These are phyloP conservation scores for Mesoligia furuncula DNA, from an alignment of 2,888 invertebrate species.

Conservation along the genomic window DNA sequence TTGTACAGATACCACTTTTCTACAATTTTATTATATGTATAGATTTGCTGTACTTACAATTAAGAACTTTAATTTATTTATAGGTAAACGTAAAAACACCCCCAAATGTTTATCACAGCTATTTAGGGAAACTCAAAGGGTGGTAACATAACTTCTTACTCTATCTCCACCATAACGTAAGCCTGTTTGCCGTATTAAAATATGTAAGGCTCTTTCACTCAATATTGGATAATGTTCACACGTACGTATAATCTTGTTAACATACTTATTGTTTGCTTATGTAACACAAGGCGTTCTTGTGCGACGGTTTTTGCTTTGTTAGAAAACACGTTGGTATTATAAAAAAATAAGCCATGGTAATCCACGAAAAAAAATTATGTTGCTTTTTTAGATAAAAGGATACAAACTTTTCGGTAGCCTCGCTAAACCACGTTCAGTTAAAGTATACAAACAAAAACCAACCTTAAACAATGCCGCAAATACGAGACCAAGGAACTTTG, in stretches of 20 bases:
- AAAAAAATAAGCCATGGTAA: constrained; percentile 1
- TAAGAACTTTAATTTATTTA: too few relatives aligned
- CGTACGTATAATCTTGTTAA: constrained; percentile 65
- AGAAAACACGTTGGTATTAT: neutral
- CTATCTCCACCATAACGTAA: constrained; percentile 39
- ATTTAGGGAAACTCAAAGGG: neutral
- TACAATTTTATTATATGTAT: too few relatives aligned
- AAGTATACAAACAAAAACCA: constrained; percentile 2
- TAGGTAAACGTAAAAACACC: neutral
- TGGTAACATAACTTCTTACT: constrained; percentile 37
- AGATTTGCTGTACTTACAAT: too few relatives aligned
- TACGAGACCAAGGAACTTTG: constrained; percentile 14
- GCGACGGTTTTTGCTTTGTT: constrained; percentile 1
- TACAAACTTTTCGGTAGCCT: constrained; percentile 5
- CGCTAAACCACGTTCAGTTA: neutral
- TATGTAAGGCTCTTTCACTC: constrained; percentile 50
- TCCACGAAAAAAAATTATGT: neutral
- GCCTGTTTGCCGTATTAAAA: constrained; percentile 56
- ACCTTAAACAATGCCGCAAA: constrained; percentile 3
- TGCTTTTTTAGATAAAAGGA: neutral
- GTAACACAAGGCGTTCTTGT: constrained; percentile 36
- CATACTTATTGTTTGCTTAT: constrained; percentile 44
- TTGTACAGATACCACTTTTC: too few relatives aligned
- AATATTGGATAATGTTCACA: constrained; percentile 66
- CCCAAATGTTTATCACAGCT: constrained; percentile 1